A percentile compares a stretch with the other conserved stretches of the same genome.
Conservation (phyloP, 2,113 vertebrate species). For the Loxodonta africana region DNA sequence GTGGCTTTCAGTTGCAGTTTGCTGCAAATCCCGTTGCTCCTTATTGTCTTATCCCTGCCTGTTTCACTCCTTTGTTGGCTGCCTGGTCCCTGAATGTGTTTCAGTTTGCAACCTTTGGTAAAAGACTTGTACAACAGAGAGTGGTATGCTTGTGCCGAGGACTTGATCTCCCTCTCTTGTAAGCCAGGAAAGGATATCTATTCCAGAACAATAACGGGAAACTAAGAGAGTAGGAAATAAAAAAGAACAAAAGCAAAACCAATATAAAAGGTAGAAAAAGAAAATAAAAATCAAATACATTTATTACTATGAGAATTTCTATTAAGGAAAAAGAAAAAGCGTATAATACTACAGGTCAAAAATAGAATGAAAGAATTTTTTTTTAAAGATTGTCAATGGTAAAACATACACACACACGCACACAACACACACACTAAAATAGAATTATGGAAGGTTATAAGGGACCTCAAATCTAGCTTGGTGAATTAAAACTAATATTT, state of each 20-base stretch:
- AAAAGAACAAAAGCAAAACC: neutral
- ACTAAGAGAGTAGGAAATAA: neutral
- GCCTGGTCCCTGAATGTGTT: neutral
- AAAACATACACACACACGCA: neutral
- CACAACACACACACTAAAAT: neutral
- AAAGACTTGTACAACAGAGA: neutral
- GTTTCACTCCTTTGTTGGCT: neutral
- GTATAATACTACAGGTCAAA: constrained; percentile 79
- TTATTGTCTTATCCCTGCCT: neutral
- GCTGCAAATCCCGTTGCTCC: neutral
- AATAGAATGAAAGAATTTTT: constrained; percentile 79
- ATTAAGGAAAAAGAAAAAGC: constrained; percentile 80
- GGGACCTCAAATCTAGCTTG: neutral
- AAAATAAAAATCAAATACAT: constrained; percentile 63
- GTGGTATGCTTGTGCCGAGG: neutral
- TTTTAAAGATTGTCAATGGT: constrained; percentile 79
- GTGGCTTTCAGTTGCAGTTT: neutral
- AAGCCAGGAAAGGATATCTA: neutral
- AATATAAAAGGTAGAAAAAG: constrained; percentile 35
- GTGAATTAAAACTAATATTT: constrained; percentile 36
- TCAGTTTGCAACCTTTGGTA: neutral
- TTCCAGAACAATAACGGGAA: neutral
- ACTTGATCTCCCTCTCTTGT: neutral
- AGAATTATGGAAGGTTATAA: neutral
- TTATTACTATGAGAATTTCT: constrained; percentile 79